Percentiles rank a stretch among this genome's conserved stretches.
These are phyloP conservation scores for Phalanger gymnotis DNA, from an alignment of 2,797 vertebrate species.

Conservation along the genomic window DNA sequence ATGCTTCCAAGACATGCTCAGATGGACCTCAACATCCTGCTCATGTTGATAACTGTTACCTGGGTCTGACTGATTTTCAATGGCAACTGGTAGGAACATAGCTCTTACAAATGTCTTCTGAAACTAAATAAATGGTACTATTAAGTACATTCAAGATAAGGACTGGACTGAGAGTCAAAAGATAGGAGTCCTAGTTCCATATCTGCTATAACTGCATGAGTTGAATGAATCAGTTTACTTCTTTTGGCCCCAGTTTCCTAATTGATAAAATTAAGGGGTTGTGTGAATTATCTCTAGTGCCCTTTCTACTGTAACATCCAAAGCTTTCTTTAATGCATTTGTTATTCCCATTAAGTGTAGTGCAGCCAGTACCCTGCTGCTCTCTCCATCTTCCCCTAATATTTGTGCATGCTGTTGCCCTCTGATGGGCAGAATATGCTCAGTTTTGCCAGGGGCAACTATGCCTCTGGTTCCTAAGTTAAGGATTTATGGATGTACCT, in stretches of 20 bases:
- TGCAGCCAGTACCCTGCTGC: neutral
- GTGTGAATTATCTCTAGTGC: neutral
- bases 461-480: neutral
- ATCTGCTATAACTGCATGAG: neutral
- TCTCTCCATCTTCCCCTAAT: neutral
- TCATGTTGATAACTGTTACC: neutral
- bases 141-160: neutral
- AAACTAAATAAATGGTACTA: neutral
- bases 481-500: neutral
- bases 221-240: neutral
- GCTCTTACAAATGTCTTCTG: neutral
- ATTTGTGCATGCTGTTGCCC: neutral
- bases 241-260: neutral
- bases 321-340: neutral
- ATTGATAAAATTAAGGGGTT: neutral
- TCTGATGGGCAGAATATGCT: neutral
- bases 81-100: neutral
- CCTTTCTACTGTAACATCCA: neutral
- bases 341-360: neutral
- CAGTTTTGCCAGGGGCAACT: neutral
- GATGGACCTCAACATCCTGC: neutral
- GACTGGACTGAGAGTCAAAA: neutral
- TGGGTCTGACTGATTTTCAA: neutral
- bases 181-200: neutral
- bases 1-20: neutral